Evolutionary conservation across 1,140 invertebrate genomes (phyloP).

Genomic region (Dendroctonus ponderosae): DNA sequence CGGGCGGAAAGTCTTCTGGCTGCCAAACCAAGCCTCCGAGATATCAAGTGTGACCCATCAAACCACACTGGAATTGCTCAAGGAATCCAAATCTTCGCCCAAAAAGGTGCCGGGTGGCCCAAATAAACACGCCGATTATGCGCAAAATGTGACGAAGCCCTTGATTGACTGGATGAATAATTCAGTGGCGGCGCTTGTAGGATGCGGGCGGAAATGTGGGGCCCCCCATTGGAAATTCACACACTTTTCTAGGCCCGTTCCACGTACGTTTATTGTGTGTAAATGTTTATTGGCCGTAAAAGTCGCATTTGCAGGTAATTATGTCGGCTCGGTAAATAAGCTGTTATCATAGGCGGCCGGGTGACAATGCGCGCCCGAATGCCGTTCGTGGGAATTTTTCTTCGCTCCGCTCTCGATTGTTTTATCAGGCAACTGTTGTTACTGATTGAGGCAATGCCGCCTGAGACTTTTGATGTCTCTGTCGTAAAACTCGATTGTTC

Average conservation of each 20-base stretch:
- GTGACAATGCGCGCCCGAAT: slow-evolving; percentile 7
- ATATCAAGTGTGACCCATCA: too few relatives aligned
- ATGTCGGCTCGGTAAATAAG: slow-evolving; percentile 30
- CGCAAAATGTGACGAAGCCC: too few relatives aligned
- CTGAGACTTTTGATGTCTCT: too few relatives aligned
- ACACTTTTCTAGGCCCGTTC: slow-evolving; percentile 42
- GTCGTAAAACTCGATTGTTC: neutral
- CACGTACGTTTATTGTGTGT: slow-evolving; percentile 18
- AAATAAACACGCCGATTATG: too few relatives aligned
- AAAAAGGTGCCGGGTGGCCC: too few relatives aligned
- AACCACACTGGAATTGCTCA: too few relatives aligned
- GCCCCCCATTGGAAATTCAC: slow-evolving; percentile 28
- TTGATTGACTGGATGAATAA: slow-evolving; percentile 9
- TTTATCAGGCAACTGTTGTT: neutral
- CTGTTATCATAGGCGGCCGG: slow-evolving; percentile 22
- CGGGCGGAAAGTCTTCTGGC: too few relatives aligned
- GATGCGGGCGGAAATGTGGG: slow-evolving; percentile 23
- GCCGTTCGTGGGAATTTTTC: slow-evolving; percentile 2
- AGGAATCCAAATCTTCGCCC: too few relatives aligned
- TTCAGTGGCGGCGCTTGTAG: slow-evolving; percentile 19
- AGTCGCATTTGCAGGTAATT: slow-evolving; percentile 22
- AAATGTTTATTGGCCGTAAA: slow-evolving; percentile 21
- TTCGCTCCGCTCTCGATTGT: neutral
- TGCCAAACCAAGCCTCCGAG: too few relatives aligned
- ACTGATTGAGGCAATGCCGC: too few relatives aligned